Conservation (phyloP, 2,888 invertebrate genomes). For the Drosophila macrospina region DNA sequence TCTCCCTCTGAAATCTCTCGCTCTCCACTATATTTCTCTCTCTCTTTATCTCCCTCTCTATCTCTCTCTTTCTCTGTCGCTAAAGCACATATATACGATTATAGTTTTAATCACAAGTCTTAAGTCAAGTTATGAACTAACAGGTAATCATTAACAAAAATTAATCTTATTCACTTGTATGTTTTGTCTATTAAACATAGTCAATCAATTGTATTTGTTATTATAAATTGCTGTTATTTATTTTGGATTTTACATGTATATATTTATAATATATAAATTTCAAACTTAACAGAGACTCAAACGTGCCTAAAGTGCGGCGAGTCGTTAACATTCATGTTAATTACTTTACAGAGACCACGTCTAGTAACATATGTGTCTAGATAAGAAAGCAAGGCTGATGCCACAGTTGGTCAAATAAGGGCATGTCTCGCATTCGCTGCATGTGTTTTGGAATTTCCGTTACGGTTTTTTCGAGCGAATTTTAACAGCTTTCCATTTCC, state of each 20-base stretch:
- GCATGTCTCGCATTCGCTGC: constrained; percentile 49
- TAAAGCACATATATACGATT: constrained; percentile 1
- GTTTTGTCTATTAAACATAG: not conserved
- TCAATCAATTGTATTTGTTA: no score
- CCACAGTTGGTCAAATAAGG: constrained; percentile 46
- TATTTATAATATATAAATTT: not conserved
- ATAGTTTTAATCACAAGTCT: constrained; percentile 4
- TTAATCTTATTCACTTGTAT: not conserved
- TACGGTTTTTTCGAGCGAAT: constrained; percentile 34
- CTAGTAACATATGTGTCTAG: constrained; percentile 8
- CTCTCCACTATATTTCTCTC: no score
- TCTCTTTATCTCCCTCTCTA: no score
- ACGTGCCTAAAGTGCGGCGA: constrained; percentile 11
- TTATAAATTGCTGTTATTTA: no score
- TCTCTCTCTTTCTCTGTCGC: no score
- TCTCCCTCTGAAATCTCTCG: no score
- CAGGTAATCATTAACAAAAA: no score
- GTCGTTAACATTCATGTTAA: constrained; percentile 13
- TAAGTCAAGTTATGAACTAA: not conserved
- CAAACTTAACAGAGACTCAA: not conserved
- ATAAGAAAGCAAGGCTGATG: constrained; percentile 27
- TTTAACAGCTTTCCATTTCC: constrained; percentile 52
- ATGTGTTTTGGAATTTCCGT: constrained; percentile 55
- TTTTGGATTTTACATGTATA: not conserved
- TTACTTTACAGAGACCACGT: constrained; percentile 40